Evolutionary conservation across 2,888 invertebrate genomes (phyloP), one percentile per base, ranked within the genome.

Genomic region (Boloria selene): DNA sequence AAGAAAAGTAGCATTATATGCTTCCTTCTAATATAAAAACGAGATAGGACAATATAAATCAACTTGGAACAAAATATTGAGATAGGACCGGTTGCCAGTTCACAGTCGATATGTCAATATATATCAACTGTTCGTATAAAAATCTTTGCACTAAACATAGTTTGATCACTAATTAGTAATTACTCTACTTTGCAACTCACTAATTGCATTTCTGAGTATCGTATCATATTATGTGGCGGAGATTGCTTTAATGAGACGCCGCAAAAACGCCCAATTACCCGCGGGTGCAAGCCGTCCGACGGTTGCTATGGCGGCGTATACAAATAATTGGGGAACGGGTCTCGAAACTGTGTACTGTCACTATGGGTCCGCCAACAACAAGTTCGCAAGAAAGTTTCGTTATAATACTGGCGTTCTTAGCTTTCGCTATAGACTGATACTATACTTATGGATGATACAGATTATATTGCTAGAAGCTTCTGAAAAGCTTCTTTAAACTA

Each of bases 281-380:
- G 64, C 68, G 70, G 54, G 54, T 55, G 31, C 65, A 52, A 54
- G 26, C 42, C 70, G 68, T 65, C 47, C 16, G 13, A 49, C 74
- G 66, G 84, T 86, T 81, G 80, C 85, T 80, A 86, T 87, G 74
- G 87, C 83, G 85, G 86, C 87, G 66, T 75, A 75, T 75, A 77
- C 78, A 81, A 82, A 85, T 85, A 84, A 84, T 83, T 85, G 83
- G 80, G 75, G 75, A 73, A 75, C 76, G 51, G 62, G 74, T 56
- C 67, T 73, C 68, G 80, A 84, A 38, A 53, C 61, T 26, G 44
- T 47, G 53, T 17, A 10, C 14, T 42, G 2, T 16, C 69, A 70
- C 69, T 67, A 53, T 64, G 44, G 51, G 42, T 1, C 10, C 31
- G 31, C 31, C 10, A 7, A 38, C 31, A 2, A 38, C 31, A 38